phyloP scores from a whole-genome alignment of 2,888 invertebrate species.

The Cataglyphis cursor region DNA sequence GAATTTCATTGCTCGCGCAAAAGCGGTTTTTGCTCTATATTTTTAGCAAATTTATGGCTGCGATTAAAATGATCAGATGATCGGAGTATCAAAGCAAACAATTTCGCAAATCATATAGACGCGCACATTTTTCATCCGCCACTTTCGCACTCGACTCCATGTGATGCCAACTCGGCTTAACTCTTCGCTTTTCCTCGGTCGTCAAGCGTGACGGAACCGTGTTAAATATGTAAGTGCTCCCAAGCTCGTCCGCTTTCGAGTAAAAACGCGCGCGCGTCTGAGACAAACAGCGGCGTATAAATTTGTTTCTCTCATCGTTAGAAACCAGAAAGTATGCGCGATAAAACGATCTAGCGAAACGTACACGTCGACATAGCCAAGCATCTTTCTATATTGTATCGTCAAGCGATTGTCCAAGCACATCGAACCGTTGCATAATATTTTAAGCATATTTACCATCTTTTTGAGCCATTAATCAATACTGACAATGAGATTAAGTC shows the following conservation, averaged over 20 bases:
- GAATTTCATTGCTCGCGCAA: slow-evolving; percentile 4
- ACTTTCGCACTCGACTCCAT: slow-evolving; percentile 33
- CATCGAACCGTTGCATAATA: slow-evolving; percentile 30
- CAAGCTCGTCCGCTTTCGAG: slow-evolving; percentile 36
- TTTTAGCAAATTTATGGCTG: not conserved
- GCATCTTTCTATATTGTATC: slow-evolving; percentile 1
- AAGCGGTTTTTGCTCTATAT: not conserved
- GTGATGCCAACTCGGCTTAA: slow-evolving; percentile 7
- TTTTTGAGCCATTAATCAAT: slow-evolving; percentile 3
- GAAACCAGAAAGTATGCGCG: slow-evolving; percentile 6
- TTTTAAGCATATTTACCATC: not conserved
- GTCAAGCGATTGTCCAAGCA: slow-evolving; percentile 37
- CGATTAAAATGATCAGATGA: slow-evolving; percentile 2
- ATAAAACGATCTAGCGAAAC: slow-evolving; percentile 57
- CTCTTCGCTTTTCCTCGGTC: slow-evolving; percentile 34
- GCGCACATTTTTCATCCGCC: slow-evolving; percentile 10
- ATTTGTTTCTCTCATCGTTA: slow-evolving; percentile 25
- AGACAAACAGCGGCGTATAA: slow-evolving; percentile 25
- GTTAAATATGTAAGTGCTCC: slow-evolving; percentile 17
- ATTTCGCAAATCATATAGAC: slow-evolving; percentile 16
- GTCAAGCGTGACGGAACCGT: slow-evolving; percentile 43
- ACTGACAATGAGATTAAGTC: not conserved
- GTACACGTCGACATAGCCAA: slow-evolving; percentile 67
- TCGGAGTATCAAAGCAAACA: not conserved
- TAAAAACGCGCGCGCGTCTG: not conserved